Evolutionary conservation across 2,888 invertebrate species (phyloP), one percentile per base, ranked within the genome.

Genomic region (Morinoia aosen): DNA sequence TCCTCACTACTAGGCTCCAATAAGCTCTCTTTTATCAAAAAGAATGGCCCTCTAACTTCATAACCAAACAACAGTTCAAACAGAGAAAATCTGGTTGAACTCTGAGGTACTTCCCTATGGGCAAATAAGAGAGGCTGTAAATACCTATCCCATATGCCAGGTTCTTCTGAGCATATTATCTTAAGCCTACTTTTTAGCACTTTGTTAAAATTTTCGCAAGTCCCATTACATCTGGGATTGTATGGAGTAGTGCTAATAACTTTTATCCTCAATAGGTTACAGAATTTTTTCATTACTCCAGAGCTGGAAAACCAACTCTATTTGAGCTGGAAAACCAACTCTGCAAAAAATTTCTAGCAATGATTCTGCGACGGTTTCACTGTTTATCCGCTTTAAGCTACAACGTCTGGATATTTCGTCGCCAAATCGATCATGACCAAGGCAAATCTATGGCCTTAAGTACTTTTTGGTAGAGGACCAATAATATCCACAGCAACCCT

Each of bases 401-500:
- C 94, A 33, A 56, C 94, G 33, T 94, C 94, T 56, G 94, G 94
- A 56, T 33, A 94, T 33, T 58, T 56, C 19, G 94, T 94, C 3
- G 91, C 91, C 19, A 91, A 91, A 91, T 91, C 91, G 19, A 91
- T n/a, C 16, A 33, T 25, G 33, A 64, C 64, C 33, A 64, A 33
- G 33, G 64, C 64, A 7, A 64, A 95, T 40, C 57, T 64, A 56
- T 94, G 58, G 2, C 91, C 91, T 48, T 57, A 12, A n/a, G 48
- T 39, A 5, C 90, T n/a, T 33, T 57, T n/a, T 8, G 95, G 95
- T 58, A 95, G 56, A 39, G 91, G 95, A 14, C 95, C 95, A 7
- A 91, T 56, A 8, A 95, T 12, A 57, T 95, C 95, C 16, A 95
- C 91, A 40, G 95, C 95, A 11, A 95, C 95, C n/a, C 95, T 25